Conservation (phyloP, 92 coral and sea anemone genomes). For the Phymanthus crucifer region DNA sequence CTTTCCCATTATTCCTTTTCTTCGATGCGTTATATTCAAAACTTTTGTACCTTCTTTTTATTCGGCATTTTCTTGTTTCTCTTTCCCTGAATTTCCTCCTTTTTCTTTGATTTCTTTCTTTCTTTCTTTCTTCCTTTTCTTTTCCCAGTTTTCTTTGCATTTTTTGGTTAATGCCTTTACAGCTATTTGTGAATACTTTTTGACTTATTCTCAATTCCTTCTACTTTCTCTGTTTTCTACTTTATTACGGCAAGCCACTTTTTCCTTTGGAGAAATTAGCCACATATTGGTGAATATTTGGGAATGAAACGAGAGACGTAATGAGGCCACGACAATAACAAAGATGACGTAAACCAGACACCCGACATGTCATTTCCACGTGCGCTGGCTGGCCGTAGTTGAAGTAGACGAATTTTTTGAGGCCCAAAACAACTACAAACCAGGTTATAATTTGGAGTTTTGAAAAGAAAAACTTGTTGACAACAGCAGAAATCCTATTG, state of each 20-base stretch:
- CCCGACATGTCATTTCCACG: neutral
- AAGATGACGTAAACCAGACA: neutral
- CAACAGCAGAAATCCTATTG: neutral
- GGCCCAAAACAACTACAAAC: neutral
- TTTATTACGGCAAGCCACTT: neutral
- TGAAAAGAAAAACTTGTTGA: neutral
- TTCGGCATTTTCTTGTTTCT: too few species aligned
- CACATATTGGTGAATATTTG: neutral
- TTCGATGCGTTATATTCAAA: too few species aligned
- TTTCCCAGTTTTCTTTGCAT: too few species aligned
- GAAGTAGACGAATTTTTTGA: neutral
- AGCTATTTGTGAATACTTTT: too few species aligned
- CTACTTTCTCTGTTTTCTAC: neutral
- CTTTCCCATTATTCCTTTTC: too few species aligned
- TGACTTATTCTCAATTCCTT: too few species aligned
- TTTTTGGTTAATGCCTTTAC: too few species aligned
- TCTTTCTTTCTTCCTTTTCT: too few species aligned
- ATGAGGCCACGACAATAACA: neutral
- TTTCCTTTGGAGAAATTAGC: neutral
- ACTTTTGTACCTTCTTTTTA: too few species aligned
- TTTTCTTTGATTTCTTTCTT: too few species aligned
- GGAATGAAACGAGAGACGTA: neutral
- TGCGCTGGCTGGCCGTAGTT: neutral
- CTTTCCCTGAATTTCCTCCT: too few species aligned
- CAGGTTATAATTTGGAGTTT: neutral